Evolutionary conservation across 2,113 vertebrate genomes (phyloP).

Genomic region (Nettapus auritus): DNA sequence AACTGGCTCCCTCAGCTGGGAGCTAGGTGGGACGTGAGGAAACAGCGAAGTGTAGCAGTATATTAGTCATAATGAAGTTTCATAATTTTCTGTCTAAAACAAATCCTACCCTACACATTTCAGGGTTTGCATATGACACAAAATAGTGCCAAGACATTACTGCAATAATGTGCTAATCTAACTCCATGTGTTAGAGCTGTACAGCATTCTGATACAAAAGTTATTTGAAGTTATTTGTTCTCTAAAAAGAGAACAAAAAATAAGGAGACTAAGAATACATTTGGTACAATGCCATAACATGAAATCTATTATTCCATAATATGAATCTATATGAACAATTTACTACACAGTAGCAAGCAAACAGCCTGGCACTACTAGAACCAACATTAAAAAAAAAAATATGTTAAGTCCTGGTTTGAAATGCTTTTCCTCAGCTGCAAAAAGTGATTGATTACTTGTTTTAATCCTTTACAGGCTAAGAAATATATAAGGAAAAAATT

Average conservation of each 20-base stretch:
- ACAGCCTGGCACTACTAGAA: background rate
- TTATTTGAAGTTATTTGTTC: background rate
- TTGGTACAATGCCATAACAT: background rate
- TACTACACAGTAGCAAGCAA: background rate
- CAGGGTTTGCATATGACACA: background rate
- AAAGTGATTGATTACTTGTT: background rate
- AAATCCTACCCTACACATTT: background rate
- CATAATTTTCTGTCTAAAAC: background rate
- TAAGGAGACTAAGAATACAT: background rate
- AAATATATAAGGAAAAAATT: background rate
- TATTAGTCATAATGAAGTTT: background rate
- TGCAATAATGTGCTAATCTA: background rate
- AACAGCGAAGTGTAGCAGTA: background rate
- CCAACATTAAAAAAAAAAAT: background rate
- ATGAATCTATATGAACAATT: background rate
- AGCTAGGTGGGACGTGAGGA: background rate
- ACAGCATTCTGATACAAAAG: background rate
- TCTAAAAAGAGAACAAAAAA: background rate
- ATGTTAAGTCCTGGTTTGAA: background rate
- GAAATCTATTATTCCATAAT: background rate
- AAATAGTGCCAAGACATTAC: background rate
- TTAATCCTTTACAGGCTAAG: background rate
- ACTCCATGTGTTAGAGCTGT: background rate
- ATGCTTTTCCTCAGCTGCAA: background rate
- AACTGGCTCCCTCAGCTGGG: background rate